Percentiles rank a stretch among this genome's conserved stretches.
Conservation (phyloP, 1,140 invertebrate species). For the Bombus balteatus region DNA sequence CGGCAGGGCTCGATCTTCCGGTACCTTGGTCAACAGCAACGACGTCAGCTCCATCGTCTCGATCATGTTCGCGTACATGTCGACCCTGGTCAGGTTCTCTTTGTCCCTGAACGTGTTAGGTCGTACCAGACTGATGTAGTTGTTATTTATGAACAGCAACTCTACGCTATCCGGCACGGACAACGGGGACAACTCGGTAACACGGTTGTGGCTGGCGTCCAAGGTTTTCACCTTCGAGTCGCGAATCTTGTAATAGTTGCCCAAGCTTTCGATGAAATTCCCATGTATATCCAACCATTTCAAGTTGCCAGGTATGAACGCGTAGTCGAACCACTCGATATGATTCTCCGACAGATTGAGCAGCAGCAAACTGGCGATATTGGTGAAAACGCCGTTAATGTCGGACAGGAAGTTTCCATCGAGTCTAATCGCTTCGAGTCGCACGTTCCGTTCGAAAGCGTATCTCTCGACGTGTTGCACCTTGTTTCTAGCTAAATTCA, state of each 20-base stretch:
- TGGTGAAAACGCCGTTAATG: constrained; percentile 93
- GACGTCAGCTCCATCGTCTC: constrained; percentile 91
- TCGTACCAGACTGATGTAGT: constrained; percentile 90
- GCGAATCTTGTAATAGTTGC: constrained; percentile 92
- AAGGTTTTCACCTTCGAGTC: constrained; percentile 88
- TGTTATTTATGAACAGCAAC: constrained; percentile 94
- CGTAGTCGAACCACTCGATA: constrained; percentile 95
- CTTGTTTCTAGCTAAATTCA: constrained; percentile 94
- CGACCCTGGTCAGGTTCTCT: constrained; percentile 91
- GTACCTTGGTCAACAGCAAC: constrained; percentile 88
- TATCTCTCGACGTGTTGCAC: constrained; percentile 91
- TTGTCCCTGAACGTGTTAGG: constrained; percentile 94
- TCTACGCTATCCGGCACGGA: constrained; percentile 95
- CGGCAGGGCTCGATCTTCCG: constrained; percentile 87
- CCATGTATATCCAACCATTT: constrained; percentile 95
- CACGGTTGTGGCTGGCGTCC: constrained; percentile 93
- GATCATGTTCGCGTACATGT: constrained; percentile 94
- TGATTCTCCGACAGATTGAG: constrained; percentile 96
- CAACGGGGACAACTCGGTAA: constrained; percentile 89
- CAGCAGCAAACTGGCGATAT: constrained; percentile 90
- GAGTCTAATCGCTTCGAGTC: constrained; percentile 91
- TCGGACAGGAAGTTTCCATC: constrained; percentile 94
- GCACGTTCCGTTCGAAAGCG: constrained; percentile 90
- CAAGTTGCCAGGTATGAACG: constrained; percentile 92
- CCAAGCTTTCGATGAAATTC: constrained; percentile 92